Conservation (phyloP, 2,113 vertebrate species). For the Clarias batrachus region DNA sequence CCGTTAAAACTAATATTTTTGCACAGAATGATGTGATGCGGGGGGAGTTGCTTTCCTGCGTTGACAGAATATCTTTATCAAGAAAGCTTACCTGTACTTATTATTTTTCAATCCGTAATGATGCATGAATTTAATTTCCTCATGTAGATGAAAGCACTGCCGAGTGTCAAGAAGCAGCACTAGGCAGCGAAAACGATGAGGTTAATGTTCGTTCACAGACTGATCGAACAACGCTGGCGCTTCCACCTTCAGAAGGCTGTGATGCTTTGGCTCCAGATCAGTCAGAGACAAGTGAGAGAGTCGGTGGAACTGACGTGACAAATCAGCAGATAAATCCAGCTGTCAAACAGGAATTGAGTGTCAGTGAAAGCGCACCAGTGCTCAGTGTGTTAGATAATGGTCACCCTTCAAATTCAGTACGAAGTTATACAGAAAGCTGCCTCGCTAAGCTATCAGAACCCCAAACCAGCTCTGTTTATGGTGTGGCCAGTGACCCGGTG, state of each 20-base stretch:
- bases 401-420: constrained; percentile 30
- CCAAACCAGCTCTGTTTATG: constrained; percentile 47
- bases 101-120: constrained; percentile 45
- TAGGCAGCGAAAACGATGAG: constrained; percentile 12
- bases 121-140: constrained; percentile 52
- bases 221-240: constrained; percentile 14
- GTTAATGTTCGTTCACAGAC: constrained; percentile 32
- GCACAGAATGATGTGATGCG: constrained; percentile 45
- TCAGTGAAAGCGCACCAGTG: constrained; percentile 35
- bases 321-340: constrained; percentile 16
- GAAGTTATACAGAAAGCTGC: constrained; percentile 48
- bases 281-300: constrained; percentile 29
- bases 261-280: constrained; percentile 9
- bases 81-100: constrained; percentile 52
- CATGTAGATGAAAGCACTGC: constrained; percentile 47
- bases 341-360: constrained; percentile 31
- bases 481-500: constrained; percentile 46
- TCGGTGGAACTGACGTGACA: constrained; percentile 1
- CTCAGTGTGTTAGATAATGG: constrained; percentile 21
- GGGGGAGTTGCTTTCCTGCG: constrained; percentile 41
- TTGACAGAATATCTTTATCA: constrained; percentile 53
- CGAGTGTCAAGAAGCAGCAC: constrained; percentile 37
- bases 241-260: neutral
- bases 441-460: constrained; percentile 48
- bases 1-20: constrained; percentile 51